Conservation (phyloP, 2,888 invertebrate genomes). For the Apamea crenata region DNA sequence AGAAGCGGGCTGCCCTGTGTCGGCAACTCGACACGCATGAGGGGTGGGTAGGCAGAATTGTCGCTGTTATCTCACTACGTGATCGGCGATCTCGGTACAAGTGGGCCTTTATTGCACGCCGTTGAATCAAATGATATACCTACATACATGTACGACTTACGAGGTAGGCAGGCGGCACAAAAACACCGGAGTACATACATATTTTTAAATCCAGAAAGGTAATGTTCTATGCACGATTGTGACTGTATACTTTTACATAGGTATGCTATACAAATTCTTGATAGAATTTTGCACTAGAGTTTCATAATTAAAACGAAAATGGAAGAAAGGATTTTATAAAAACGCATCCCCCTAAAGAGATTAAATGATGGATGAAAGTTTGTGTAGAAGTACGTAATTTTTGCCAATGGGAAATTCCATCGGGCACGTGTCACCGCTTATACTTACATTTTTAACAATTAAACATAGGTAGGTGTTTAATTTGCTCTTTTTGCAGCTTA, state of each 20-base stretch:
- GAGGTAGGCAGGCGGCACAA: constrained; percentile 5
- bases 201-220: constrained; percentile 3
- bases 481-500: not conserved
- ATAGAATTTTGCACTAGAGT: not conserved
- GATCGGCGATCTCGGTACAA: constrained; percentile 52
- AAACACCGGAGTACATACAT: constrained; percentile 4
- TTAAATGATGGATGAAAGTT: not conserved
- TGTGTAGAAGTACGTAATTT: not conserved
- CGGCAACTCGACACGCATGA: constrained; percentile 40
- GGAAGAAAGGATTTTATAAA: not conserved
- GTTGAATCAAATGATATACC: constrained; percentile 38
- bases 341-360: not conserved
- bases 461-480: not conserved
- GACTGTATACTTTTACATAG: no score
- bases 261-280: not conserved
- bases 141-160: not conserved
- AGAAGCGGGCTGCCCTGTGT: constrained; percentile 30
- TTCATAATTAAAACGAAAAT: not conserved
- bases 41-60: constrained; percentile 41
- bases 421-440: not conserved
- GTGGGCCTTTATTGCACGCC: constrained; percentile 39
- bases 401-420: not conserved
- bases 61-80: constrained; percentile 49
- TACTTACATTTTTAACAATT: not conserved
- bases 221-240: constrained; percentile 1